phyloP scores from a whole-genome alignment of 2,888 invertebrate genomes.

The Candidula unifasciata region DNA sequence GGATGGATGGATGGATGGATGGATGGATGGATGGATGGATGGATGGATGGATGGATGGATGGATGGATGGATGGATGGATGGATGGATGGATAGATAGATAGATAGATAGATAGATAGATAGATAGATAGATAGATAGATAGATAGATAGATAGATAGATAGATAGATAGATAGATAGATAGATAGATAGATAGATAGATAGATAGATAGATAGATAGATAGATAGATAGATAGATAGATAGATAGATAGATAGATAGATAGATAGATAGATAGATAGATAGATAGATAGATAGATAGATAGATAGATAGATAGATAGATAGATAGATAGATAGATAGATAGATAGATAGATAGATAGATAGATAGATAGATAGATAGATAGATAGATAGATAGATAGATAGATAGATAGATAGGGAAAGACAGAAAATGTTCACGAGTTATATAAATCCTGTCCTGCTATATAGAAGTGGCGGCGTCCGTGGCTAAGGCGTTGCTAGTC shows the following conservation, averaged over 20 bases:
- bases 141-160: not conserved
- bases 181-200: constrained; percentile 40
- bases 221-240: constrained; percentile 41
- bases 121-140: not conserved
- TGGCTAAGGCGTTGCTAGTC: no score
- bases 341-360: not conserved
- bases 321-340: not conserved
- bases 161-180: constrained; percentile 77
- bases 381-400: not conserved
- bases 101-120: not conserved
- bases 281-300: not conserved
- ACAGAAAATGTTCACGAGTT: no score
- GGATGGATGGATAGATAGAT: not conserved
- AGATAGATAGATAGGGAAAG: no score
- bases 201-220: constrained; percentile 15
- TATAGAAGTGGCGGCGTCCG: no score
- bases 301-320: not conserved
- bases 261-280: not conserved
- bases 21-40: not conserved
- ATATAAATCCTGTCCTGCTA: no score
- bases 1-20: constrained; percentile 77
- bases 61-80: not conserved
- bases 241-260: not conserved
- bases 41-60: not conserved
- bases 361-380: not conserved